A percentile compares a stretch with the other conserved stretches of the same genome.
phyloP scores from a whole-genome alignment of 2,888 invertebrate genomes.

The Yponomeuta plumbellus region DNA sequence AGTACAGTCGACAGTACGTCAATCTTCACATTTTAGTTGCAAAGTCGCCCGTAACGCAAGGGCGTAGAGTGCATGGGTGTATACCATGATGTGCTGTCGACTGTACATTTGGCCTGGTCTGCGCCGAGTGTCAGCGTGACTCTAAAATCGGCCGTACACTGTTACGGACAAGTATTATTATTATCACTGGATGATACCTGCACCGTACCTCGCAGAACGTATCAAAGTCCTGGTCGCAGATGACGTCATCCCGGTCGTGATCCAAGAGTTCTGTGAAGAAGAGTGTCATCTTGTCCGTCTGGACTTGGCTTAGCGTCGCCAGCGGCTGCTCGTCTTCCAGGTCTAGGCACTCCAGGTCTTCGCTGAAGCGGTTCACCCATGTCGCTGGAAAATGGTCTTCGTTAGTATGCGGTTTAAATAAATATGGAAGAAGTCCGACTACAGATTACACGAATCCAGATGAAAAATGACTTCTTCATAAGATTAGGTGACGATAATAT shows the following conservation, averaged over 20 bases:
- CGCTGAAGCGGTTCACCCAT: constrained; percentile 84
- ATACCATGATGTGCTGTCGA: too few relatives aligned
- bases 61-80: too few relatives aligned
- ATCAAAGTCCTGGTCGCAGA: constrained; percentile 83
- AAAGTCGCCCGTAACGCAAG: too few relatives aligned
- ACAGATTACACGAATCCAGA: too few relatives aligned
- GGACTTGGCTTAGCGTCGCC: constrained; percentile 76
- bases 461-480: too few relatives aligned
- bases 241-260: constrained; percentile 83
- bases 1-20: too few relatives aligned
- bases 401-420: background rate
- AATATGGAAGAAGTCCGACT: background rate
- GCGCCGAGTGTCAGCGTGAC: too few relatives aligned
- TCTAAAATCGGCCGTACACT: too few relatives aligned
- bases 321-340: constrained; percentile 71
- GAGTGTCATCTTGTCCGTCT: constrained; percentile 82
- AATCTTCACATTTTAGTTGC: too few relatives aligned
- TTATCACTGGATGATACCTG: constrained; percentile 9
- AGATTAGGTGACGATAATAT: too few relatives aligned
- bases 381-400: constrained; percentile 71
- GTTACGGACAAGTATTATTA: too few relatives aligned
- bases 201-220: constrained; percentile 78
- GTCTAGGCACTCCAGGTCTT: constrained; percentile 77
- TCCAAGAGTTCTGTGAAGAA: constrained; percentile 84
- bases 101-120: too few relatives aligned